Evolutionary conservation across 2,888 invertebrate species (phyloP).

Genomic region (Acleris sparsana): DNA sequence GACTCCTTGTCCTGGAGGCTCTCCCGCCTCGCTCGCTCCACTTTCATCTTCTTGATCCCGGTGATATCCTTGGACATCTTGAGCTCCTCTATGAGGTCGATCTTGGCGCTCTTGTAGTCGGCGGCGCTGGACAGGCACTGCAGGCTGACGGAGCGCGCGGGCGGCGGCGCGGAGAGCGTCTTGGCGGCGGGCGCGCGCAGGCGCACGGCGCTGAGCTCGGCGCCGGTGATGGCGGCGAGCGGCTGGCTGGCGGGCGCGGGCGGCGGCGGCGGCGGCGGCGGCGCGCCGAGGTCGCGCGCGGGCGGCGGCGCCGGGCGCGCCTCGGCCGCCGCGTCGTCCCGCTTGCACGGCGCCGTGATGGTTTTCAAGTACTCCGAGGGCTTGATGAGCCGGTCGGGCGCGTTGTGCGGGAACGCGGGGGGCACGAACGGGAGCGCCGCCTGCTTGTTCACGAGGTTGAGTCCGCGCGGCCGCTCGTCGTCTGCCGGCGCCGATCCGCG

Average conservation of each 20-base stretch:
- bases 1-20: conserved; percentile 92
- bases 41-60: conserved; percentile 96
- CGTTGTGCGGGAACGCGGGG: conserved; percentile 92
- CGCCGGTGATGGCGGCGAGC: conserved; percentile 93
- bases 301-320: conserved; percentile 85
- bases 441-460: conserved; percentile 92
- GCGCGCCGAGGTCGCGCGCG: conserved; percentile 61
- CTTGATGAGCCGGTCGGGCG: conserved; percentile 93
- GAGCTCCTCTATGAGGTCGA: conserved; percentile 94
- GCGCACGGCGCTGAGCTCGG: conserved; percentile 93
- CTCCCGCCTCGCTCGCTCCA: conserved; percentile 93
- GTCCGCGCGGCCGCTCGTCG: conserved; percentile 81
- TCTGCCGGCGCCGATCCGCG: conserved; percentile 75
- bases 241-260: conserved; percentile 85
- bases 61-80: conserved; percentile 96
- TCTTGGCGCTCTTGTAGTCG: conserved; percentile 90
- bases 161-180: conserved; percentile 93
- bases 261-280: conserved; percentile 68
- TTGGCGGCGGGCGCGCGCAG: conserved; percentile 90
- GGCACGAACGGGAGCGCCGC: conserved; percentile 95
- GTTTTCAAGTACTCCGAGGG: conserved; percentile 96
- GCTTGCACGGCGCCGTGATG: conserved; percentile 86
- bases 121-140: conserved; percentile 86
- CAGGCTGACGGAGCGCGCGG: conserved; percentile 88
- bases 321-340: conserved; percentile 82